Conservation (phyloP, 1,140 invertebrate species). For the Euura lappo region DNA sequence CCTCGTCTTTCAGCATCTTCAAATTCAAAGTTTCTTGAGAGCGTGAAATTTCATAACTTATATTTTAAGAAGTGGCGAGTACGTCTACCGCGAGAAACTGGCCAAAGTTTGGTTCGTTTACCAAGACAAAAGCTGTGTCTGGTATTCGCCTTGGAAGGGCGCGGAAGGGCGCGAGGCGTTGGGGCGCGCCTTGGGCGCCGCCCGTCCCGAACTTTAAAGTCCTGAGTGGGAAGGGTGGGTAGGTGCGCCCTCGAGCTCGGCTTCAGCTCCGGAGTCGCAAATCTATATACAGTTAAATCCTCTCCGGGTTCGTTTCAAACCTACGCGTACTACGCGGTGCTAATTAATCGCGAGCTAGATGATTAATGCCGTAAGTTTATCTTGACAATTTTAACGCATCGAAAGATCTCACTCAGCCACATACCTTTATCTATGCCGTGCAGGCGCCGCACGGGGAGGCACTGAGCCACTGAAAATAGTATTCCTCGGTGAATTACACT, state of each 20-base stretch:
- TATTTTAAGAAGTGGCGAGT: not conserved
- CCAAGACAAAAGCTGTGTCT: not conserved
- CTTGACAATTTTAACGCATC: not conserved
- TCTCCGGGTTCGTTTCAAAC: not conserved
- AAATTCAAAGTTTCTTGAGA: not conserved
- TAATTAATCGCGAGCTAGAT: not conserved
- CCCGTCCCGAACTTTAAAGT: not conserved
- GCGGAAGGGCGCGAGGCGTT: not conserved
- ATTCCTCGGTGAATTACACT: not conserved
- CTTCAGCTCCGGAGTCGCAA: not conserved
- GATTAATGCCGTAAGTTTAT: not conserved
- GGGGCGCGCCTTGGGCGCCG: too few species aligned
- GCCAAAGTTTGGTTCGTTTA: conserved; percentile 5
- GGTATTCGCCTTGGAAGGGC: not conserved
- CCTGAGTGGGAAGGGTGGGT: not conserved
- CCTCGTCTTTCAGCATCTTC: not conserved
- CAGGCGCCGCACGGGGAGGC: too few species aligned
- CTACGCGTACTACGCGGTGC: not conserved
- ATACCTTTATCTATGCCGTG: too few species aligned
- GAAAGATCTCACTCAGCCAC: too few species aligned
- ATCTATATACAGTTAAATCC: not conserved
- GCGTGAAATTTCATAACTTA: not conserved
- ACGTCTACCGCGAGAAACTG: not conserved
- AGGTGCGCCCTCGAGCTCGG: too few species aligned
- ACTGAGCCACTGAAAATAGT: not conserved